Base-by-base conservation (phyloP, 2,888 invertebrate species). In the Phaonia tiefii region DNA sequence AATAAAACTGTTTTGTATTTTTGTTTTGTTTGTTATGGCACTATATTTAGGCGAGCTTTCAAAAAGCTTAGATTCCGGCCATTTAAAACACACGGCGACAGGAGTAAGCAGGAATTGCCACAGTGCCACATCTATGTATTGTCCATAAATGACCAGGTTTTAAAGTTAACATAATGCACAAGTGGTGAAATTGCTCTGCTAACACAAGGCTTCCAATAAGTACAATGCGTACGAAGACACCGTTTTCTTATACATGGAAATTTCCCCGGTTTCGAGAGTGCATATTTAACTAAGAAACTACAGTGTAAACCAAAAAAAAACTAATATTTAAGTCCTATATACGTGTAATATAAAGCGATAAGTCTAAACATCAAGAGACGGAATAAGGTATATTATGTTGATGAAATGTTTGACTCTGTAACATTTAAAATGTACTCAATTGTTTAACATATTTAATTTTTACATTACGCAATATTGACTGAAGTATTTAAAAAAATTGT, bases 21-120 rank as follows among this genome's bases (percentile, higher is more conserved):
- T 42, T 72, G 54, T 65, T n/a, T 70, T 77, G 63, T 63, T 63
- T 17, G 20, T 85, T 85, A 83, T 86, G 87, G 87, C 87, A 87
- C 87, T 87, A 85, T 86, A 85, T 87, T 85, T 86, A 87, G 87
- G 87, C 87, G 86, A 87, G 87, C 87, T 87, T 87, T 87, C 84
- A 81, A 86, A 81, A 87, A 87, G 87, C 86, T 86, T 85, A 86
- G 75, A 81, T 85, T 86, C 86, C 86, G 86, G 78, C 80, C 84
- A 83, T 79, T 81, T 79, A 71, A 66, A 85, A 85, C 85, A 75
- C 67, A 4, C 4, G 17, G 63, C 63, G 39, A 22, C 39, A 13
- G 3, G 22, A 22, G 42, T 42, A 63, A 31, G 22, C 20, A 1
- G 26, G 3, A 49, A 5, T 31, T 31, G 44, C 69, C 15, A 49